Conservation (phyloP, 2,797 vertebrate genomes). For the Oreortyx pictus region DNA sequence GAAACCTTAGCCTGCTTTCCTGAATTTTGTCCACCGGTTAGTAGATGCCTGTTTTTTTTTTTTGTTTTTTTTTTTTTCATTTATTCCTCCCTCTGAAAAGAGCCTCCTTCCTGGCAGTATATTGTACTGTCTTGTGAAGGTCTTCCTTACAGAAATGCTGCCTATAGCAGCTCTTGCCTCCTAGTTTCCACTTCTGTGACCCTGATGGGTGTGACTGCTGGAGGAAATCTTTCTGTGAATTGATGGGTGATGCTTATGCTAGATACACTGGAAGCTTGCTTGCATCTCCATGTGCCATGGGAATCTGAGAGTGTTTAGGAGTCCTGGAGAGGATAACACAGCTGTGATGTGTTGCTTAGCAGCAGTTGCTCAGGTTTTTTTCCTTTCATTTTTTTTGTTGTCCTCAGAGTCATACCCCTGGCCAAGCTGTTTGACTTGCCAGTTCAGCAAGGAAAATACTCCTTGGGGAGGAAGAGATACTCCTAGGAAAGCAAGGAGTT, state of each 20-base stretch:
- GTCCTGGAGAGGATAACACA: neutral
- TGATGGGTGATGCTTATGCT: neutral
- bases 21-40: neutral
- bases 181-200: neutral
- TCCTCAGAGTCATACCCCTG: neutral
- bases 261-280: neutral
- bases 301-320: neutral
- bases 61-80: neutral
- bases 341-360: neutral
- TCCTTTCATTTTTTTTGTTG: neutral
- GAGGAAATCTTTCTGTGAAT: neutral
- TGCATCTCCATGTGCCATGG: neutral
- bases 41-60: neutral
- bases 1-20: neutral
- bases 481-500: neutral
- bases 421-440: neutral
- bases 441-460: neutral
- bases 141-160: neutral
- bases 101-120: neutral
- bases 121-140: neutral
- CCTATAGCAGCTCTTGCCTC: neutral
- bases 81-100: neutral
- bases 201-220: neutral
- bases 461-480: neutral
- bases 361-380: neutral